Base-by-base conservation (phyloP, 2,888 invertebrate species). In the Xylocampa areola region DNA sequence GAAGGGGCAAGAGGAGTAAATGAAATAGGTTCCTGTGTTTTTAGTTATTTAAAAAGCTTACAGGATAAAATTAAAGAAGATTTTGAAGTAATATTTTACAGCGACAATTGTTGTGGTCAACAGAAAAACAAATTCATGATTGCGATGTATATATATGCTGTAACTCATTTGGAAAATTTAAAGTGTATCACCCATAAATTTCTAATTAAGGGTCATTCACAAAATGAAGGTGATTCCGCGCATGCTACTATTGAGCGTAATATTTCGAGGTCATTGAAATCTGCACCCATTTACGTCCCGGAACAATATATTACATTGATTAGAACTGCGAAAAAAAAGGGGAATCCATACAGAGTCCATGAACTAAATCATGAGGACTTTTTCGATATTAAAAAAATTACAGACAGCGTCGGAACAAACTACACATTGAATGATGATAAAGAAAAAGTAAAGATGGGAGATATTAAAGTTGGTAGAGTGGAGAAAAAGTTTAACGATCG, bases 381-480 rank as follows among this genome's bases (percentile, higher is more conserved):
- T 32, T 32, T 11, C 11, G 13, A 32, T 13, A 13, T 32, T 5
- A 32, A 32, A 32, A 13, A 11, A 13, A 11, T 32, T 13, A 13
- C 32, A 13, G 29, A 29, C 17, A 17, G 41, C 21, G 36, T 37
- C 21, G 36, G 36, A 37, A n/a, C 36, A 17, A 41, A 41, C 17
- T 41, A 41, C 29, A 11, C 41, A 7, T 29, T 29, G 2, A 41
- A 27, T 41, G 41, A 41, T 16, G 41, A 41, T 29, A 29, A 17
- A 41, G 40, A 41, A 29, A 41, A 39, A 14, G 39, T 39, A 25
- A 39, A 39, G 25, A 25, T 23, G 39, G 39, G 25, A 10, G 39
- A 39, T 14, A 23, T 39, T 39, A 39, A 39, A 14, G 40, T 29
- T 41, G n/a, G 17, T 8, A 41, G 17, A 29, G 17, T 29, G 17